Evolutionary conservation across 2,888 invertebrate genomes (phyloP), one percentile per base, ranked within the genome.

Genomic region (Anticlea derivata): DNA sequence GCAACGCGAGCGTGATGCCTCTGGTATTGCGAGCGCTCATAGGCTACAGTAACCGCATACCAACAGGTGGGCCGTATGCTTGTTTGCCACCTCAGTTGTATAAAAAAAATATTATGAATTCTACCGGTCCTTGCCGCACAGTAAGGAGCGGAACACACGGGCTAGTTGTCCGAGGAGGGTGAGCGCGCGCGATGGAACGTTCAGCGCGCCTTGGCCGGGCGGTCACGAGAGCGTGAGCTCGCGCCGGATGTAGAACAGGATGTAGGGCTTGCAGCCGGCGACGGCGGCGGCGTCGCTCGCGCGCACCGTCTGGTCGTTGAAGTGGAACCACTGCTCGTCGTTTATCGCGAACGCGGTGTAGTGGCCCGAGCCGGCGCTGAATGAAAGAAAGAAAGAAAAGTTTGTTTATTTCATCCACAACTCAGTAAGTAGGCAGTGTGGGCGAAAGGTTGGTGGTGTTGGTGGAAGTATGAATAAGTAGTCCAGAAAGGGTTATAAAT

Each of bases 341-440:
- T 95, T 95, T 63, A 94, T 93, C 35, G 96, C 96, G 83, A 95
- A 96, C 55, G 96, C 94, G 48, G 96, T 96, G 89, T 96, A 96
- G 82, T 96, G 96, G 24, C 96, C 96, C 24, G 95, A 96, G 0
- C 95, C 95, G 43, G 95, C 95, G 12, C 96, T 96, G 86, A 31
- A 23, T n/a, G n/a, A n/a, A n/a, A n/a, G n/a, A n/a, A n/a, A n/a
- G n/a, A n/a, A n/a, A n/a, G n/a, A n/a, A n/a, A n/a, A n/a, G n/a
- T n/a, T n/a, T n/a, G n/a, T n/a, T n/a, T n/a, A n/a, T n/a, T n/a
- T n/a, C n/a, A n/a, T n/a, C n/a, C n/a, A n/a, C n/a, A n/a, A n/a
- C n/a, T n/a, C n/a, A n/a, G n/a, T n/a, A n/a, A n/a, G n/a, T n/a
- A n/a, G n/a, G n/a, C n/a, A n/a, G n/a, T n/a, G n/a, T n/a, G n/a